These are phyloP conservation scores for Pristionchus exspectatus DNA, from an alignment of 2,888 invertebrate genomes.

Conservation along the genomic window DNA sequence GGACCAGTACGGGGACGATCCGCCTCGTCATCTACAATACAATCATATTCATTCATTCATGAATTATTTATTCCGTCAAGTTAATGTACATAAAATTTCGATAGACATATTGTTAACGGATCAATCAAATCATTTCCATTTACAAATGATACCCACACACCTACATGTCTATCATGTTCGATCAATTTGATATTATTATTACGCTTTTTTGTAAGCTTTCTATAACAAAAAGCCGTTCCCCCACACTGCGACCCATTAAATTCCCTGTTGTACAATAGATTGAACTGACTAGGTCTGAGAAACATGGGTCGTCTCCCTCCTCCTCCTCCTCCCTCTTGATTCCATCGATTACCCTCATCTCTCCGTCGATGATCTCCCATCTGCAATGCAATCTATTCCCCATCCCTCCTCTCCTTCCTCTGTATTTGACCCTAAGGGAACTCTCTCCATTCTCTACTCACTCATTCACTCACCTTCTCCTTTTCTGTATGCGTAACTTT, in stretches of 20 bases:
- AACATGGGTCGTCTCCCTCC: slow-evolving; percentile 28
- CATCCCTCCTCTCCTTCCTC: not conserved
- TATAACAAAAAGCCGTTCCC: not conserved
- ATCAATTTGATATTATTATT: no score
- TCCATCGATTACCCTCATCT: slow-evolving; percentile 43
- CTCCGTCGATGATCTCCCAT: slow-evolving; percentile 48
- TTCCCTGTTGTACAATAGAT: not conserved
- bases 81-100: no score
- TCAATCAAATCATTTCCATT: not conserved
- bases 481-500: slow-evolving; percentile 21
- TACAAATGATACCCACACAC: not conserved
- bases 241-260: not conserved
- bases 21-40: slow-evolving; percentile 49
- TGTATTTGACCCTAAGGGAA: not conserved
- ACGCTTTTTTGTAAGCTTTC: not conserved
- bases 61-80: no score
- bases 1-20: slow-evolving; percentile 62
- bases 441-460: slow-evolving; percentile 1
- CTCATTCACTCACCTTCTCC: slow-evolving; percentile 44
- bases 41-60: not conserved
- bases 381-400: slow-evolving; percentile 7
- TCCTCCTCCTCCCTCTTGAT: slow-evolving; percentile 45
- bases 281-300: slow-evolving; percentile 45
- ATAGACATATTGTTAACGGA: no score
- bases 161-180: no score